Base-by-base conservation (phyloP, 2,888 invertebrate genomes). In the Gymnoscelis rufifasciata region DNA sequence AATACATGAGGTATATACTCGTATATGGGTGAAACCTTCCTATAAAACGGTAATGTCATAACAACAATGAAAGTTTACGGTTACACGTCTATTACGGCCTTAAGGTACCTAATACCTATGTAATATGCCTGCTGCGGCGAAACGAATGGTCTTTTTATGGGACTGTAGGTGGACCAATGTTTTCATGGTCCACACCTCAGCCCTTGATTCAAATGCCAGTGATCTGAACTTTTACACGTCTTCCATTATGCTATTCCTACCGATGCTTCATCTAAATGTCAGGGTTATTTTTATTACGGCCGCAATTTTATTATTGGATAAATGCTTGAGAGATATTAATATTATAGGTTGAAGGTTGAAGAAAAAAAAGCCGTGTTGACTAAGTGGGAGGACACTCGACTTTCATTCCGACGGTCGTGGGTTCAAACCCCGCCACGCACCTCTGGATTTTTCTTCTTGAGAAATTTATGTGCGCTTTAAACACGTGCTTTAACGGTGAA, bases 61-160 rank as follows among this genome's bases (percentile, higher is more conserved):
- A 5, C 3, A 3, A 51, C 45, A 51, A 50, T 52, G 28, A 49
- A 59, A 56, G 12, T 41, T 55, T 54, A 61, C 41, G 55, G 54
- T 42, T 40, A 49, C 27, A 19, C 54, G 50, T 45, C 42, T 59
- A 58, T 60, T 38, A 42, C 38, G 36, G 43, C 43, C 47, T 31
- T 42, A 29, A 35, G 29, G 24, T 35, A 30, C 41, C 43, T 60
- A 30, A 23, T 38, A 26, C 8, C 26, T 26, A 51, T 45, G 35
- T 53, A 52, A 50, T 38, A 43, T 47, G 47, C 52, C 49, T 44
- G 53, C 49, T 51, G 47, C 55, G 47, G 51, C 52, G 51, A 35
- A 42, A 52, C 49, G 47, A 64, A 68, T 59, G 54, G 49, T 52
- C 37, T 51, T 63, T 69, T 68, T 66, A 69, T 64, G 52, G 52